phyloP scores from a whole-genome alignment of 2,797 vertebrate genomes.

The Thalassophryne amazonica region DNA sequence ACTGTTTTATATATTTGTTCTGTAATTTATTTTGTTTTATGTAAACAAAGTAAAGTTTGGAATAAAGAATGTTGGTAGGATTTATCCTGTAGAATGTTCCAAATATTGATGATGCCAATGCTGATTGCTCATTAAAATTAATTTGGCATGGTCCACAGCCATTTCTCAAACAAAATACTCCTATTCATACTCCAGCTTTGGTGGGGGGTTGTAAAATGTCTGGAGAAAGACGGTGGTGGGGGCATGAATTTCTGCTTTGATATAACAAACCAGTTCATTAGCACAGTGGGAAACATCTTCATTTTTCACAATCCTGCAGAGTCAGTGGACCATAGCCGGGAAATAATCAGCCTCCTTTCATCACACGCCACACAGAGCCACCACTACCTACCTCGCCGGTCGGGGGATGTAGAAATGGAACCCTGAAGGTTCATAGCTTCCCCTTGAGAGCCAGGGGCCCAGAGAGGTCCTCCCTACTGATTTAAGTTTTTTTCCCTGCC shows the following conservation, averaged over 20 bases:
- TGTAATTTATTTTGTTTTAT: background rate
- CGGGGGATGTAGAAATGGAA: background rate
- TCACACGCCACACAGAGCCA: slow-evolving; percentile 13
- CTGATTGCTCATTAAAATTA: background rate
- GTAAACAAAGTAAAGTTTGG: background rate
- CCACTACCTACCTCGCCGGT: slow-evolving; percentile 19
- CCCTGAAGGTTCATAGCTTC: slow-evolving; percentile 24
- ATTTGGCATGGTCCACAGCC: background rate
- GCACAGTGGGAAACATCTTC: slow-evolving; percentile 43
- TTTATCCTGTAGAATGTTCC: too few species aligned
- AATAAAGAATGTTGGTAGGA: slow-evolving; percentile 32
- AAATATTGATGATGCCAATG: background rate
- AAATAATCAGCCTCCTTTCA: slow-evolving; percentile 50
- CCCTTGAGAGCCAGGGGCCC: slow-evolving; percentile 9
- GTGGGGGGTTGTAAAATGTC: slow-evolving; percentile 17
- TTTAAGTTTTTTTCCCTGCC: background rate
- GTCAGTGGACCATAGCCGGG: slow-evolving; percentile 36
- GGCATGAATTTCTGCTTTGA: slow-evolving; percentile 23
- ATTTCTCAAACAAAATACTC: background rate
- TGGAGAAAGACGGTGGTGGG: background rate
- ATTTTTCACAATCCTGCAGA: slow-evolving; percentile 47
- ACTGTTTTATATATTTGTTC: too few species aligned
- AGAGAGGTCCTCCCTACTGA: background rate
- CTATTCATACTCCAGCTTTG: slow-evolving; percentile 31
- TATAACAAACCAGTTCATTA: slow-evolving; percentile 52